Base-by-base conservation (phyloP, 1,140 invertebrate genomes). In the Limonius californicus region DNA sequence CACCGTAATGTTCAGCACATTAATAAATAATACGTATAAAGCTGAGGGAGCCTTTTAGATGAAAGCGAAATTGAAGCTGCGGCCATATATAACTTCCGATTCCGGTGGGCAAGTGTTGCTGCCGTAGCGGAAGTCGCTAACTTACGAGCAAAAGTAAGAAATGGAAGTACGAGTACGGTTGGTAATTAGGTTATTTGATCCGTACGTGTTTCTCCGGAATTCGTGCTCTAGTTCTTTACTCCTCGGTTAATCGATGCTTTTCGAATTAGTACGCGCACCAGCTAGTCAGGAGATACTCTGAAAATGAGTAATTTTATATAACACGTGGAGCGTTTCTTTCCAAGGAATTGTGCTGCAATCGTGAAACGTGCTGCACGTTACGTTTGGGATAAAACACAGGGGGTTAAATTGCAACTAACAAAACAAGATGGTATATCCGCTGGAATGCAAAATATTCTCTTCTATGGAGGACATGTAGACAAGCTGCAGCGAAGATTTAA, bases 21-120 rank as follows among this genome's bases (percentile, higher is more conserved):
- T 39, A 39, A 39, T 39, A 39, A 39, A 39, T 39, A 39, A 39
- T 39, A 39, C 35, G 35, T 39, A 39, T 39, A 39, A 39, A 39
- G 35, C 35, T 39, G n/a, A 39, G 35, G 35, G 35, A 12, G 35
- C 35, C 35, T 39, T 39, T 39, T 39, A 39, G 35, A 39, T 39
- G 35, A 39, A 39, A 39, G 35, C 35, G n/a, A 39, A 39, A 39
- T 39, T 39, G 35, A 39, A 39, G 35, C 35, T 11, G 35, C 35
- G n/a, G 8, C 35, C 35, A 39, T 39, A 39, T 39, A 39, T 39
- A 39, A 39, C 35, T 39, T 39, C 35, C 35, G 35, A 39, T 39
- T 39, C 35, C 35, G 35, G 35, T 39, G 35, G 35, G 7, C 35
- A 39, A 39, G 35, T 39, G 35, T 12, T 39, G 35, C 35, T 39